phyloP scores from a whole-genome alignment of 2,888 invertebrate genomes.

The Boloria selene region DNA sequence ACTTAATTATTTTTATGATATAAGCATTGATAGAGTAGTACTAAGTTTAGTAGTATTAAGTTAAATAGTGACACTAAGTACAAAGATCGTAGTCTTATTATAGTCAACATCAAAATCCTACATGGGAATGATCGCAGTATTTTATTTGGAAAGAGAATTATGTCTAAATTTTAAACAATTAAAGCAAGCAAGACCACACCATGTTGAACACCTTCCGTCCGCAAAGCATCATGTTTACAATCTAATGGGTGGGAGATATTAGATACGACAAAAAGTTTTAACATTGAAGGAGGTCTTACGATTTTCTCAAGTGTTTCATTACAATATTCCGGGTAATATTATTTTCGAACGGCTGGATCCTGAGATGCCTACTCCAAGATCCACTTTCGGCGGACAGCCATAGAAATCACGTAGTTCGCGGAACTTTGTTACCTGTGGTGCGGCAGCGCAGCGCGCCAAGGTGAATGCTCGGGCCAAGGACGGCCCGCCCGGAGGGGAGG shows the following conservation, averaged over 20 bases:
- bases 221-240: constrained; percentile 44
- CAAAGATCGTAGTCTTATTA: too few relatives aligned
- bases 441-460: constrained; percentile 78
- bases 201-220: constrained; percentile 52
- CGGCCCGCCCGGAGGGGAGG: constrained; percentile 73
- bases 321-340: constrained; percentile 67
- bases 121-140: constrained; percentile 56
- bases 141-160: constrained; percentile 49
- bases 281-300: constrained; percentile 44
- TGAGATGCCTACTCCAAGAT: constrained; percentile 60
- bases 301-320: constrained; percentile 64
- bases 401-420: constrained; percentile 81
- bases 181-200: constrained; percentile 63
- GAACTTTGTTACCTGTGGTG: constrained; percentile 82
- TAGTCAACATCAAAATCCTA: constrained; percentile 39
- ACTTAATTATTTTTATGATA: too few relatives aligned
- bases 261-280: constrained; percentile 48
- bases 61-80: too few relatives aligned
- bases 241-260: constrained; percentile 45
- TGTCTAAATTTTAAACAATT: constrained; percentile 43
- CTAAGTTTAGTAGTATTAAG: too few relatives aligned
- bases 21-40: too few relatives aligned
- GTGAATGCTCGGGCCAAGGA: constrained; percentile 82
- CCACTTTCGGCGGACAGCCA: constrained; percentile 75
- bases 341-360: constrained; percentile 58